These are phyloP conservation scores for Petrocephalus microphthalmus DNA, from an alignment of 2,113 vertebrate species.

Conservation along the genomic window DNA sequence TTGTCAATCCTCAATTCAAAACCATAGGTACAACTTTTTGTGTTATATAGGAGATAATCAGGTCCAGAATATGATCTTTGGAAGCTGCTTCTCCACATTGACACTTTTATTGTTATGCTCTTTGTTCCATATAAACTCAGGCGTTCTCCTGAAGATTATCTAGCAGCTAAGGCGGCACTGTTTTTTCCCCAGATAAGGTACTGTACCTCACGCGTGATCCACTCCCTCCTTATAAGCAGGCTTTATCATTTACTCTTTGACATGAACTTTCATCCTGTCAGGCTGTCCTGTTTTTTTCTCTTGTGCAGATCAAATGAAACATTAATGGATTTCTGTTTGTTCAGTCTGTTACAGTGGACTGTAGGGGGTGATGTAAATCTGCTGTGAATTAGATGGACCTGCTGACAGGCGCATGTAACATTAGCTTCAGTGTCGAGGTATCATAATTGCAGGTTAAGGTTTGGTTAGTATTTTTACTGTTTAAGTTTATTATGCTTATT, in stretches of 20 bases:
- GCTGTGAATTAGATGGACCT: not conserved
- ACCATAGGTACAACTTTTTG: not conserved
- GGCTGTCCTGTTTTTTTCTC: not conserved
- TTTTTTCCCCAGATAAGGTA: not conserved
- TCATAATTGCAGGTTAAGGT: not conserved
- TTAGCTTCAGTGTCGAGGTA: not conserved
- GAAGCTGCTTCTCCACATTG: not conserved
- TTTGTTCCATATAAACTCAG: not conserved
- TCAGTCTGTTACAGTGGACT: not conserved
- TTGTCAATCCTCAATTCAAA: not conserved
- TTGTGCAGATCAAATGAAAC: not conserved
- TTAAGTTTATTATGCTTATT: not conserved
- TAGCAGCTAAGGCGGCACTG: not conserved
- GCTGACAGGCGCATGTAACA: not conserved
- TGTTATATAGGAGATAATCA: not conserved
- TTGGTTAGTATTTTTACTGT: not conserved
- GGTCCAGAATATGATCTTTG: not conserved
- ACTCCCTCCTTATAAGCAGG: not conserved
- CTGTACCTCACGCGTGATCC: not conserved
- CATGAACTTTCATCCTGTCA: constrained; percentile 14
- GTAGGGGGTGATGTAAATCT: not conserved
- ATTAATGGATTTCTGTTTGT: not conserved
- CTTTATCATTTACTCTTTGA: not conserved
- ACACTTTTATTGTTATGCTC: not conserved
- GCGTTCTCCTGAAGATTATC: not conserved